Evolutionary conservation across 2,797 vertebrate species (phyloP), one percentile per base, ranked within the genome.

Genomic region (Enteromius trimaculatus): DNA sequence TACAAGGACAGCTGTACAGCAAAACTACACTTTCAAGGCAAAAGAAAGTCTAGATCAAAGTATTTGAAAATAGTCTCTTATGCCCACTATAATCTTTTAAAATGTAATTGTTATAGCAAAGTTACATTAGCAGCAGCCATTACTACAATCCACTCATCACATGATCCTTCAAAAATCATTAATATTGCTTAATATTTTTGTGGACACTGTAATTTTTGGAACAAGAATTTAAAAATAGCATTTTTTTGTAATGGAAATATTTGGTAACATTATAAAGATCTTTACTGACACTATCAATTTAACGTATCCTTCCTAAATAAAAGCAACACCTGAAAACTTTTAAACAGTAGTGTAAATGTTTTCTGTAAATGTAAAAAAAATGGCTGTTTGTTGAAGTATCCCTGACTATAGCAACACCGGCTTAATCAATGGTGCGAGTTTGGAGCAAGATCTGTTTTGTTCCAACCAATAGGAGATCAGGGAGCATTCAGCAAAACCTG

Each of bases 381-480:
- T 39, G 37, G 31, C 21, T 75, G 72, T 75, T 72, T 51, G 23
- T 72, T 77, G 42, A 77, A 60, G 14, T 26, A 26, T 76, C 34
- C 34, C 37, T 6, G 8, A 60, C 34, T 42, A 42, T 37, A 29
- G 34, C n/a, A 77, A 26, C 8, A 77, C n/a, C 42, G 29, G 31
- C 23, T 70, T 8, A 74, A 51, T 44, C 58, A 81, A 75, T 81
- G 21, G 39, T 8, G 8, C 5, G 42, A 65, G n/a, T 6, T 37
- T 39, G 5, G 21, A 6, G 21, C 16, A 3, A n/a, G 44, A 65
- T 34, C 44, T 26, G 16, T 53, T 51, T 65, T 60, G 53, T 23
- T 51, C 29, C 29, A 23, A 65, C 71, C 23, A 81, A 65, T 29
- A 72, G 31, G 16, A 65, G 16, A 51, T n/a, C 26, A n/a, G 3